Percentiles rank a stretch among this genome's conserved stretches.
phyloP scores from a whole-genome alignment of 2,797 vertebrate genomes.

The Catostomus latipinnis region DNA sequence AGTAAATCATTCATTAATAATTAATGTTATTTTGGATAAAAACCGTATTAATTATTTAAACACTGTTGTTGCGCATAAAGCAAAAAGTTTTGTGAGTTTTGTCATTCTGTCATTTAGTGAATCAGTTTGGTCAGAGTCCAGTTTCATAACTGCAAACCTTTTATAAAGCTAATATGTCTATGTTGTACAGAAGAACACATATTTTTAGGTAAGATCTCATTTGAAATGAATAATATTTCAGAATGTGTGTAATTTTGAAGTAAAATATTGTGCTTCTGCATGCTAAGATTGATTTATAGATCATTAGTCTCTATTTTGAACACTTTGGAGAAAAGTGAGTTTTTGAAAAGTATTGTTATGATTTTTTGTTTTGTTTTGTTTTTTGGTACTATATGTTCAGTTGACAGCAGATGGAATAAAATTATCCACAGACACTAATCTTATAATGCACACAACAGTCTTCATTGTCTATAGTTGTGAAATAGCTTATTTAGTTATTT shows the following conservation, averaged over 20 bases:
- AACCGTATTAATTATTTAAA: constrained; percentile 58
- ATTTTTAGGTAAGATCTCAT: constrained; percentile 62
- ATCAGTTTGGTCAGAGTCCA: background rate
- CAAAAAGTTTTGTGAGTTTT: constrained; percentile 32
- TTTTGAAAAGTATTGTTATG: background rate
- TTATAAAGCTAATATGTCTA: constrained; percentile 30
- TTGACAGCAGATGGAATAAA: too few relatives aligned
- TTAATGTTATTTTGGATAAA: constrained; percentile 61
- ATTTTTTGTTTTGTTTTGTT: too few relatives aligned
- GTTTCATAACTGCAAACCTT: constrained; percentile 1
- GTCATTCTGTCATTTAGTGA: constrained; percentile 1
- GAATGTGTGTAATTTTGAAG: background rate
- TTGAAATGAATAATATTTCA: background rate
- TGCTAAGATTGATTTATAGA: background rate
- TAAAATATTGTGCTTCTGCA: background rate
- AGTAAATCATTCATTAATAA: constrained; percentile 66
- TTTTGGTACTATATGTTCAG: too few relatives aligned
- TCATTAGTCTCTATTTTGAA: background rate
- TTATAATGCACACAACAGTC: too few relatives aligned
- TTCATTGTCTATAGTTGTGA: too few relatives aligned
- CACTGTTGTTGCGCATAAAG: constrained; percentile 62
- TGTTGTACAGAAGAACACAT: constrained; percentile 53
- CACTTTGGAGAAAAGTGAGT: background rate
- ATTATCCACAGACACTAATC: too few relatives aligned
- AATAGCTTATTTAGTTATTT: too few relatives aligned